Base-by-base conservation (phyloP, 2,888 invertebrate genomes). In the Phoenoteleia sp. region DNA sequence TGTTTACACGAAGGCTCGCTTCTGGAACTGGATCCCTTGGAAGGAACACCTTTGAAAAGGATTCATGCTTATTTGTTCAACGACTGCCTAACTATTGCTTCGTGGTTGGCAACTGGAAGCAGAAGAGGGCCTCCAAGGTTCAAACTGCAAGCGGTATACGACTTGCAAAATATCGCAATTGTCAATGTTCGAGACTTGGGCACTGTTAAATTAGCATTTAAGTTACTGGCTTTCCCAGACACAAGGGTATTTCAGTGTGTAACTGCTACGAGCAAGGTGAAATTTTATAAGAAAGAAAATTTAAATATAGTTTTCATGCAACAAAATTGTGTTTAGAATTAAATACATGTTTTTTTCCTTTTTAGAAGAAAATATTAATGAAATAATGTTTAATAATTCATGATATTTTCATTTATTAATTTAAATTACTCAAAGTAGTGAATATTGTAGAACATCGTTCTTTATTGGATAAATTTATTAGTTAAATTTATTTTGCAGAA, bases 161-260 rank as follows among this genome's bases (percentile, higher is more conserved):
- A 98, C 88, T 95, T 98, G 47, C 98, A 98, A 91, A 98, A 97
- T 93, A 95, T 99, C 89, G 99, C 99, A 21, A 97, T 99, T 25
- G 98, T 99, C 0, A 99, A 99, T 94, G 98, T 99, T 64, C 95
- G 97, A 89, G 98, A 99, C 94, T 95, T 98, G 84, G 98, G 98
- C 62, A 97, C 96, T 85, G 96, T 98, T 0, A 98, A 98, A 93
- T 96, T 98, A 94, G 98, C 98, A 3, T 98, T 99, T 91, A 99
- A 99, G 94, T 96, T 99, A 9, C 95, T 99, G 87, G 98, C 98
- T 67, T 99, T 99, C 91, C 99, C 99, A 21, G 98, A 98, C 88
- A 97, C 98, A 0, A 96, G 98, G 92, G 97, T 98, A 58, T 98
- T 98, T 94, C 98, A 98, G 92, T 98, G 98, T 90, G 96, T 97